These are phyloP conservation scores for Philereme transversata DNA, from an alignment of 2,888 invertebrate genomes.

Conservation along the genomic window DNA sequence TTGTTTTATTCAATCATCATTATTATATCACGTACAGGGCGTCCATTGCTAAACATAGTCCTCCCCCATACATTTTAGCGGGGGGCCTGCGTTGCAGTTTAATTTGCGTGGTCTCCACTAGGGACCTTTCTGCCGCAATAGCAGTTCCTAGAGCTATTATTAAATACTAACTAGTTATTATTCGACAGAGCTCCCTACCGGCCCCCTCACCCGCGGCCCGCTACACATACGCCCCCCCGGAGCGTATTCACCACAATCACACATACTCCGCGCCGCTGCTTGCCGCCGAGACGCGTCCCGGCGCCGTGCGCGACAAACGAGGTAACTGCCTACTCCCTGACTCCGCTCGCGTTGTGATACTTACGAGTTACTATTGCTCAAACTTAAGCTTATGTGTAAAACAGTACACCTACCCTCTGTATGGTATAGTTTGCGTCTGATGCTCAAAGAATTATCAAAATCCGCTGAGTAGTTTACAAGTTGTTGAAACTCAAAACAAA, in stretches of 20 bases:
- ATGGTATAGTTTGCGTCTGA: background rate
- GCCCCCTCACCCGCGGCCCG: constrained; percentile 37
- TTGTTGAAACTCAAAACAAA: background rate
- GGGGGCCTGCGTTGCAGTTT: too few species aligned
- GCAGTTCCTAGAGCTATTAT: background rate
- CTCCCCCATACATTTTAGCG: too few species aligned
- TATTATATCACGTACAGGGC: too few species aligned
- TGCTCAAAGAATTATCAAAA: background rate
- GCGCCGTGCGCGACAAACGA: constrained; percentile 88
- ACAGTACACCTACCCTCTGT: background rate
- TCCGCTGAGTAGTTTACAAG: constrained; percentile 1
- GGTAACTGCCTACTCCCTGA: constrained; percentile 52
- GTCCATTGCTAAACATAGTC: too few species aligned
- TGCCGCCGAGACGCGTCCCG: constrained; percentile 76
- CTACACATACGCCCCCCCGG: constrained; percentile 60
- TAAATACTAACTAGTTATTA: background rate
- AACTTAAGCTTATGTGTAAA: background rate
- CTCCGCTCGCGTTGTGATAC: background rate
- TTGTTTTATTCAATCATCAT: too few species aligned
- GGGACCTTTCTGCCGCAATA: too few species aligned
- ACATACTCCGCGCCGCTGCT: constrained; percentile 90
- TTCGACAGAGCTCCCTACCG: constrained; percentile 21
- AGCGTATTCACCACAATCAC: constrained; percentile 93
- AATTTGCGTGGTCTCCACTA: too few species aligned
- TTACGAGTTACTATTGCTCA: background rate